phyloP scores from a whole-genome alignment of 2,113 vertebrate genomes.

The Trachemys scripta region DNA sequence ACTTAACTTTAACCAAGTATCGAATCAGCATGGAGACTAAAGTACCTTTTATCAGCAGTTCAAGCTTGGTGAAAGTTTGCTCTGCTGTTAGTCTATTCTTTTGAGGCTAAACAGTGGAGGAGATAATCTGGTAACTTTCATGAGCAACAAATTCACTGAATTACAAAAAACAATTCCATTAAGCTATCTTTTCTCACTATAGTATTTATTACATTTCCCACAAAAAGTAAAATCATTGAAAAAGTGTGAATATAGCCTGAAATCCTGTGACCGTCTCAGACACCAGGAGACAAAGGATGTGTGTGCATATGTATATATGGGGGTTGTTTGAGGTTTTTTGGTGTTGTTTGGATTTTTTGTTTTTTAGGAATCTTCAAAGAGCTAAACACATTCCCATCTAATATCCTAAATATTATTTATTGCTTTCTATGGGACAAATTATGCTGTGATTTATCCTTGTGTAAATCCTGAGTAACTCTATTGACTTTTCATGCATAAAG shows the following conservation, averaged over 20 bases:
- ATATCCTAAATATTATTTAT: not conserved
- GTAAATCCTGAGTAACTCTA: not conserved
- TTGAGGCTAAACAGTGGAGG: slow-evolving; percentile 9
- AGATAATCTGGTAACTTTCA: not conserved
- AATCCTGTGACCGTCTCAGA: too few relatives aligned
- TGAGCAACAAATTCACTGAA: fast-evolving
- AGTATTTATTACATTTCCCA: too few relatives aligned
- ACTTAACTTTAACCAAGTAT: not conserved
- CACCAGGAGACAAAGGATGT: too few relatives aligned
- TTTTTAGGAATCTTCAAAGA: not conserved
- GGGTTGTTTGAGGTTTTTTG: too few relatives aligned
- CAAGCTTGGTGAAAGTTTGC: not conserved
- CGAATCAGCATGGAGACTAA: not conserved
- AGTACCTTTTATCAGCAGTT: not conserved
- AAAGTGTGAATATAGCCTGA: too few relatives aligned
- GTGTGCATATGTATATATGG: too few relatives aligned
- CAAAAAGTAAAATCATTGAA: too few relatives aligned
- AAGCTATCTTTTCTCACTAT: not conserved
- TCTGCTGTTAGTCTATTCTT: not conserved
- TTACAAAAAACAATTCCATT: not conserved
- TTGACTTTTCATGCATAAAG: not conserved
- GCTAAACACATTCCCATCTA: not conserved
- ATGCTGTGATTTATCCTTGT: not conserved
- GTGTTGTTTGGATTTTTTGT: too few relatives aligned
- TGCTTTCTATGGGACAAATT: not conserved